Conservation (phyloP, 2,797 vertebrate species). For the Falco berigora region DNA sequence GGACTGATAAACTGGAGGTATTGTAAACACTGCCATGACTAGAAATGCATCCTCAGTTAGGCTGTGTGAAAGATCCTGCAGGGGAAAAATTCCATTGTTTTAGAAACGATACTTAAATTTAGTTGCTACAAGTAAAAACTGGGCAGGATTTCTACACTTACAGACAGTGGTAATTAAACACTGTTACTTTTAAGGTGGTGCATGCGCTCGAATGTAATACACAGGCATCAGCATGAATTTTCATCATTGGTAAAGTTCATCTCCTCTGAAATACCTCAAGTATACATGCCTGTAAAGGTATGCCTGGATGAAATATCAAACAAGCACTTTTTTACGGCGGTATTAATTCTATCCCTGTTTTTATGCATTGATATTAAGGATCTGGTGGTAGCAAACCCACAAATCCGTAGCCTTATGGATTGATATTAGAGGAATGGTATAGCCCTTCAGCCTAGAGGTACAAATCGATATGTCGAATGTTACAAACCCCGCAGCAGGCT, state of each 20-base stretch:
- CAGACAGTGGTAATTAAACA: background rate
- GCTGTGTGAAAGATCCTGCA: background rate
- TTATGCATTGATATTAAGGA: background rate
- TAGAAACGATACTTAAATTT: background rate
- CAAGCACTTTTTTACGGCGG: background rate
- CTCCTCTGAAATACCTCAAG: background rate
- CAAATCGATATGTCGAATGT: background rate
- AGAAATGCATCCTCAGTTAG: background rate
- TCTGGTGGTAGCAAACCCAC: no score
- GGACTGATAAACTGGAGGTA: conserved; percentile 99
- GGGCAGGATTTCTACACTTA: background rate
- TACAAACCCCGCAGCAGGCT: background rate
- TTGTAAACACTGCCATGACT: background rate
- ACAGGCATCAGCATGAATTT: background rate
- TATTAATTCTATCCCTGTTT: background rate
- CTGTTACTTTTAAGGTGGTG: background rate
- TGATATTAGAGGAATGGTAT: background rate
- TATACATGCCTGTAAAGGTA: background rate
- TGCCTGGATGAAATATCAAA: background rate
- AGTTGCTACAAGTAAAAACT: background rate
- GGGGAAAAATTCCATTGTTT: background rate
- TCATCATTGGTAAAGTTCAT: background rate
- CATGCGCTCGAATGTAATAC: background rate
- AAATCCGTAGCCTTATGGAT: background rate
- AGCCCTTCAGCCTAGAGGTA: background rate